Evolutionary conservation across 1,140 invertebrate genomes (phyloP).

Genomic region (Cyrtorhinus lividipennis): DNA sequence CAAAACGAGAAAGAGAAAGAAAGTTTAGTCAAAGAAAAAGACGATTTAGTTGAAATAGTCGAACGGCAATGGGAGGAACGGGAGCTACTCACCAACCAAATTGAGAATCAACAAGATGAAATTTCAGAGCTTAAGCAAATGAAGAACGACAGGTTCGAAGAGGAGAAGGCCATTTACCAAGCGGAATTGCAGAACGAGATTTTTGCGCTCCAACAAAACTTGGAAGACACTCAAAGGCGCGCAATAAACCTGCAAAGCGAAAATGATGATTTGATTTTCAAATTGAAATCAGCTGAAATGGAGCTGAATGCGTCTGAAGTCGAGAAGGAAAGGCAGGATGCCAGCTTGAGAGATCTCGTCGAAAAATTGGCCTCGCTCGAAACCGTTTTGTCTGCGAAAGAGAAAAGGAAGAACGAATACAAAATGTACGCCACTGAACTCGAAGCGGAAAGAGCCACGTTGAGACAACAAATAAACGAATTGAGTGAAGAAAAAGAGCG

Average conservation of each 20-base stretch:
- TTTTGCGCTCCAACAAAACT: conserved; percentile 13
- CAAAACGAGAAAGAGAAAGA: not conserved
- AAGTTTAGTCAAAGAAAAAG: conserved; percentile 16
- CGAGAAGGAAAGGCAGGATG: conserved; percentile 14
- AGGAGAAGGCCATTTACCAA: conserved; percentile 14
- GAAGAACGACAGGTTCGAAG: conserved; percentile 15
- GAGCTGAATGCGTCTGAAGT: conserved; percentile 13
- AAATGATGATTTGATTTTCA: conserved; percentile 17
- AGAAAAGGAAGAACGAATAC: conserved; percentile 21
- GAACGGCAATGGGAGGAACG: conserved; percentile 15
- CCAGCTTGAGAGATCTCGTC: conserved; percentile 4
- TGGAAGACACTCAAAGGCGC: conserved; percentile 17
- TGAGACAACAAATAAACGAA: conserved; percentile 10
- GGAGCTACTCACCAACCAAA: conserved; percentile 12
- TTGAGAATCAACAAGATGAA: conserved; percentile 15
- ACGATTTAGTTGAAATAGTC: conserved; percentile 15
- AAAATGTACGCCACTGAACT: conserved; percentile 18
- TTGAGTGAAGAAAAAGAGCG: conserved; percentile 19
- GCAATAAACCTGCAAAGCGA: conserved; percentile 10
- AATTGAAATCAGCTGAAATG: conserved; percentile 15
- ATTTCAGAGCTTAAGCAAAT: conserved; percentile 18
- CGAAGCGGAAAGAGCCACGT: conserved; percentile 15
- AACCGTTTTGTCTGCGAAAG: conserved; percentile 8
- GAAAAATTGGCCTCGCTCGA: conserved; percentile 10
- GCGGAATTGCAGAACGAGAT: conserved; percentile 10